A percentile compares a stretch with the other conserved stretches of the same genome.
These are phyloP conservation scores for Chauna torquata DNA, from an alignment of 2,113 vertebrate genomes.

Conservation along the genomic window DNA sequence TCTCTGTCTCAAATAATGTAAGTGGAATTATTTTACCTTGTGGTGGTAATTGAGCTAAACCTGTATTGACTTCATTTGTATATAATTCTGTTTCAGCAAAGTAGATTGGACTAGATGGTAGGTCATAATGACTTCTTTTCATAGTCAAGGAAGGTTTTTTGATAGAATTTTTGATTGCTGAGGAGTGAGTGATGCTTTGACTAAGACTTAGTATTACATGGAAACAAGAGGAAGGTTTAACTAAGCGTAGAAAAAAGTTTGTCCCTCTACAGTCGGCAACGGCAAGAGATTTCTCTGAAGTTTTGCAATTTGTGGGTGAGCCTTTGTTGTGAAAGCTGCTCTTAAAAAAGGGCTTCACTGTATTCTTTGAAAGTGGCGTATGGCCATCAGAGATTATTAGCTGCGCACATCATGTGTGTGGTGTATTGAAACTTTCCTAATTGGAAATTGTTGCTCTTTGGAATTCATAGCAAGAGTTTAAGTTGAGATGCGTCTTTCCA, in stretches of 20 bases:
- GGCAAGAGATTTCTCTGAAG: neutral
- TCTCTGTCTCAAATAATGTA: constrained; percentile 55
- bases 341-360: neutral
- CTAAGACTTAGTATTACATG: neutral
- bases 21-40: constrained; percentile 45
- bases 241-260: neutral
- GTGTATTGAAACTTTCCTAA: neutral
- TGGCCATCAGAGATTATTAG: neutral
- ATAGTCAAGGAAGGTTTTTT: neutral
- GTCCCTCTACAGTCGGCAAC: neutral
- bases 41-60: neutral
- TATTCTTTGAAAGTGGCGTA: neutral
- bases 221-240: neutral
- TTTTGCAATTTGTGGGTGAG: neutral
- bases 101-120: neutral
- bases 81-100: neutral
- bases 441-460: neutral
- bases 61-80: neutral
- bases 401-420: neutral
- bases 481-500: neutral
- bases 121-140: neutral
- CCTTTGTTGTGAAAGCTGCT: neutral
- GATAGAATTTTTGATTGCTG: neutral
- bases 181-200: neutral
- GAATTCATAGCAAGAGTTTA: neutral